These are phyloP conservation scores for Odocoileus virginianus DNA, from an alignment of 2,113 vertebrate genomes.

Conservation along the genomic window DNA sequence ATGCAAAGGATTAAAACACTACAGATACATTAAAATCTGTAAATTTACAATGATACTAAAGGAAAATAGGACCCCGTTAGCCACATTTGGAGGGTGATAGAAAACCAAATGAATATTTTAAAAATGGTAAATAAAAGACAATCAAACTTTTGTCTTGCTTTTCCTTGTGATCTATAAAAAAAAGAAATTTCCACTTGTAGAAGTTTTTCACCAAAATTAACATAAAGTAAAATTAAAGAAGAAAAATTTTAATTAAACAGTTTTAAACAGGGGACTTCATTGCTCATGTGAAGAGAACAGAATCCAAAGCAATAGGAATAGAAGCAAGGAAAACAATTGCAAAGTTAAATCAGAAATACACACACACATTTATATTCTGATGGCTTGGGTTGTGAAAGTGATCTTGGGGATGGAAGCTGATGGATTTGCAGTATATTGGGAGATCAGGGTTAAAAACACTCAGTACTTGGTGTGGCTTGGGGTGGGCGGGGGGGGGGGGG, in stretches of 20 bases:
- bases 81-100: background rate
- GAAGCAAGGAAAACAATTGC: background rate
- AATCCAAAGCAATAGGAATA: background rate
- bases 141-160: background rate
- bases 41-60: background rate
- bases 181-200: background rate
- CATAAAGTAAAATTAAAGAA: background rate
- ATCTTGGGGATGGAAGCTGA: background rate
- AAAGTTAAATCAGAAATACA: background rate
- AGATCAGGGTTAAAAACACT: background rate
- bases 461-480: background rate
- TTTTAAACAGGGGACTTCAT: background rate
- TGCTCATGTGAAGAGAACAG: background rate
- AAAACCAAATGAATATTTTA: background rate
- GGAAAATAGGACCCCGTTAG: background rate
- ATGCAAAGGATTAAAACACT: background rate
- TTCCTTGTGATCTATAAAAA: background rate
- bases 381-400: background rate
- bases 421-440: background rate
- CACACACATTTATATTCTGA: background rate
- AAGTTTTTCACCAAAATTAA: background rate
- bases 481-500: accelerated
- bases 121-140: background rate
- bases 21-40: background rate
- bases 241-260: background rate